A percentile compares a stretch with the other conserved stretches of the same genome.
Conservation (phyloP, 2,888 invertebrate species). For the Cryptocephalus moraei region DNA sequence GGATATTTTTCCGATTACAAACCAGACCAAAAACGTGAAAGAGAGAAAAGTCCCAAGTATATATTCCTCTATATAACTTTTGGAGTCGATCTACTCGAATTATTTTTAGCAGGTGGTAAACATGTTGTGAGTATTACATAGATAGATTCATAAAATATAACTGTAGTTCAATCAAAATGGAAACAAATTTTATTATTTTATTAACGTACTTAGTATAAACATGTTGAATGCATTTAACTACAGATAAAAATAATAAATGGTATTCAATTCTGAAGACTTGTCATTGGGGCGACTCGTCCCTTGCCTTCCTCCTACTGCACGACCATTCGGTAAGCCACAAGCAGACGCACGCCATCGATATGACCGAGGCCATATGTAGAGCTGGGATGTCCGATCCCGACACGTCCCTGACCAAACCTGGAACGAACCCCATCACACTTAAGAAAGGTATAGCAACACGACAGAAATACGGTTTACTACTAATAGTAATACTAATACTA, state of each 20-base stretch:
- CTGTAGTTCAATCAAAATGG: slow-evolving; percentile 2
- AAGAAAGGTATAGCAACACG: no score
- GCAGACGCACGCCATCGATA: slow-evolving; percentile 22
- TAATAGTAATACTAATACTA: no score
- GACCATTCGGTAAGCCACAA: slow-evolving; percentile 14
- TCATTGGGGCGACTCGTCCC: no score
- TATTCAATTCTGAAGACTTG: neutral
- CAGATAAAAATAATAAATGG: neutral
- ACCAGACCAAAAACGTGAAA: no score
- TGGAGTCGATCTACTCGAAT: no score
- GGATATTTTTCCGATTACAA: no score
- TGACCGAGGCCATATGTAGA: slow-evolving; percentile 20
- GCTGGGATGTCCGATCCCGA: slow-evolving; percentile 21
- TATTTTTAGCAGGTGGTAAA: neutral
- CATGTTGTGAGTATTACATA: neutral
- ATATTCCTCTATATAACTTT: no score
- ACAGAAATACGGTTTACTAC: no score
- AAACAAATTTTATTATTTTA: slow-evolving; percentile 3
- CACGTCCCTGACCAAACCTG: slow-evolving; percentile 22
- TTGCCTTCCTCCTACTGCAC: no score
- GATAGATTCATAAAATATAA: slow-evolving; percentile 1
- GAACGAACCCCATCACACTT: slow-evolving; percentile 6
- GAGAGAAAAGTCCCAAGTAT: no score
- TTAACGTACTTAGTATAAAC: slow-evolving; percentile 1
- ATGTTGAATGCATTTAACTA: neutral